Evolutionary conservation across 2,113 vertebrate genomes (phyloP), one percentile per base, ranked within the genome.

Genomic region (Gallinago undulata): DNA sequence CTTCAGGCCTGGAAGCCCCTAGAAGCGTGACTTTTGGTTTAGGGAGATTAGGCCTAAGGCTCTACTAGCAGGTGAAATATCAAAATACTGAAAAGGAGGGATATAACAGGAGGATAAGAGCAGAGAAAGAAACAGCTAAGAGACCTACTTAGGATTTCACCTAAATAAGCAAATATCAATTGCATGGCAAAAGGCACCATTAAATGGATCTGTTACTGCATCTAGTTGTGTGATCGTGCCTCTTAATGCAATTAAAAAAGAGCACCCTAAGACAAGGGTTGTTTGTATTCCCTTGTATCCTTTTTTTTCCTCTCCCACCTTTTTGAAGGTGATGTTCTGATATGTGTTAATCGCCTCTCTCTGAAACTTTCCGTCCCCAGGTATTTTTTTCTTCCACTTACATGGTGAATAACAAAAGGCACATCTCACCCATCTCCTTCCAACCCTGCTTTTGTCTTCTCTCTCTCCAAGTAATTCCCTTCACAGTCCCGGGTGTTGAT

Each of bases 21-120:
- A 50, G 51, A 92, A 96, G 86, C 35, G 77, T 84, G 81, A 94
- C 62, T 96, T 95, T 62, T 76, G 62, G 69, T 93, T 94, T 82
- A 79, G 57, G 47, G 28, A 82, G 80, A 76, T 89, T 87, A 92
- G 89, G 57, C 57, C 57, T 75, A 41, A 78, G 45, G 74, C 81
- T 92, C 89, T 87, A 72, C 27, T 63, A 69, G 41, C 66, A 92
- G 83, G 73, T 90, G 89, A 93, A 81, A 39, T 41, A 93, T 31
- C 48, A 79, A 90, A 96, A 87, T 57, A 89, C 21, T 66, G 67
- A 63, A 93, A 92, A 69, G 62, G 22, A 69, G 24, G 50, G 77
- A 76, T 62, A 15, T 50, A 82, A 62, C 4, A 66, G 57, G 35
- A 91, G 30, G 28, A 22, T 69, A 79, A 80, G 47, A 75, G 57